A percentile compares a stretch with the other conserved stretches of the same genome.
These are phyloP conservation scores for Sciaenops ocellatus DNA, from an alignment of 2,797 vertebrate species.

Conservation along the genomic window DNA sequence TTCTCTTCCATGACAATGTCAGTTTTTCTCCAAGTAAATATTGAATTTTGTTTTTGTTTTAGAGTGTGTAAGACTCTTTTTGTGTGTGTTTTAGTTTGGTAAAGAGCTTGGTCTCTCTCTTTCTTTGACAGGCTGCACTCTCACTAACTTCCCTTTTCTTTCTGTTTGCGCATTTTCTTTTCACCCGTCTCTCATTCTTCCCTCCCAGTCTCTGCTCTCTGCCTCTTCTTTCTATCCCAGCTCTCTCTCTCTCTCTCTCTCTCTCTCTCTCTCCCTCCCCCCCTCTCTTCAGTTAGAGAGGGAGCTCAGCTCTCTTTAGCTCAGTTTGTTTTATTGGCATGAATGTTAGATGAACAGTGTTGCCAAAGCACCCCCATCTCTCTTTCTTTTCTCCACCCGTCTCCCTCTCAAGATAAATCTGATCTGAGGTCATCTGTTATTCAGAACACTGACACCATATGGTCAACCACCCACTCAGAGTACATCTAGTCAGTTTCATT, in stretches of 20 bases:
- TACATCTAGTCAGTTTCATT: slow-evolving; percentile 71
- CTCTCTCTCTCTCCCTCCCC: background rate
- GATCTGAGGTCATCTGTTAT: slow-evolving; percentile 82
- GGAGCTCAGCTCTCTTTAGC: slow-evolving; percentile 17
- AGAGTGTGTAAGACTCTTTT: slow-evolving; percentile 18
- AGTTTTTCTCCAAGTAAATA: slow-evolving; percentile 24
- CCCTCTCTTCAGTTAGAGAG: slow-evolving; percentile 34
- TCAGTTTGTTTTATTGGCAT: slow-evolving; percentile 72
- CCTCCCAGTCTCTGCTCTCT: slow-evolving; percentile 18
- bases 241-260: slow-evolving; percentile 12
- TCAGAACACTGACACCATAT: slow-evolving; percentile 81
- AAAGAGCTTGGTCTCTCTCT: slow-evolving; percentile 19
- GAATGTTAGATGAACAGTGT: slow-evolving; percentile 69
- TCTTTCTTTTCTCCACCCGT: slow-evolving; percentile 54
- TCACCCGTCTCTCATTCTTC: slow-evolving; percentile 22
- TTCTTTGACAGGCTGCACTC: slow-evolving; percentile 17
- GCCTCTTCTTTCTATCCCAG: background rate
- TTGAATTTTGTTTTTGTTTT: slow-evolving; percentile 26
- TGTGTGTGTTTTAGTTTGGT: slow-evolving; percentile 29
- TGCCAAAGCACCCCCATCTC: slow-evolving; percentile 68
- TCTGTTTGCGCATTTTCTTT: slow-evolving; percentile 3
- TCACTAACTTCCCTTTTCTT: slow-evolving; percentile 1
- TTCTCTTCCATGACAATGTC: slow-evolving; percentile 21
- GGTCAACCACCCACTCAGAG: slow-evolving; percentile 78
- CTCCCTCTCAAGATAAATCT: slow-evolving; percentile 76